Evolutionary conservation across 2,888 invertebrate genomes (phyloP).

Genomic region (Troides oblongomaculatus): DNA sequence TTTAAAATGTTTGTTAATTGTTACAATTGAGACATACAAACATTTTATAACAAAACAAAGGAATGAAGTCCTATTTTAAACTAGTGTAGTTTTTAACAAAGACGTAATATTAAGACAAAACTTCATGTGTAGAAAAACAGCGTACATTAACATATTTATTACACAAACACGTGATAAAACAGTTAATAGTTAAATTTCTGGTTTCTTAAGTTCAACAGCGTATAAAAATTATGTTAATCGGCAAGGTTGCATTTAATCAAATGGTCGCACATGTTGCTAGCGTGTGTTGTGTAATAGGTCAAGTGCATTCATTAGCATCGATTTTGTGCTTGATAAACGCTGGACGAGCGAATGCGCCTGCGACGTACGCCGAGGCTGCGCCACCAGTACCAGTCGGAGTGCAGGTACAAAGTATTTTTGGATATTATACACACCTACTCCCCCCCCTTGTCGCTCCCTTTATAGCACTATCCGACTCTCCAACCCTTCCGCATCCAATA

Average conservation of each 20-base stretch:
- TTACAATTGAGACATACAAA: no score
- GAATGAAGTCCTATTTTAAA: no score
- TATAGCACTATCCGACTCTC: no score
- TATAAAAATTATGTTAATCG: slow-evolving; percentile 2
- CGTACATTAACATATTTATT: neutral
- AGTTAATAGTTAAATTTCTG: neutral
- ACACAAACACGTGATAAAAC: neutral
- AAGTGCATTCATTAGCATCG: slow-evolving; percentile 38
- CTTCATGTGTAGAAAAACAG: no score
- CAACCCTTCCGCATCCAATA: no score
- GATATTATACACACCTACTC: neutral
- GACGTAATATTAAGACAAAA: no score
- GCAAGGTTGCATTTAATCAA: slow-evolving; percentile 1
- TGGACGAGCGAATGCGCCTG: slow-evolving; percentile 31
- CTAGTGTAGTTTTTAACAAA: no score
- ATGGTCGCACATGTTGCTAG: slow-evolving; percentile 23
- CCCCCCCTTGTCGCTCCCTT: no score
- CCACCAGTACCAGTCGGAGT: neutral
- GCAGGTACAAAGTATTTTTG: slow-evolving; percentile 7
- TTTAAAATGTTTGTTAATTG: no score
- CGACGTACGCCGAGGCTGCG: slow-evolving; percentile 17
- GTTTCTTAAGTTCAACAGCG: neutral
- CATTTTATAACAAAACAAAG: no score
- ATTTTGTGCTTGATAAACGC: slow-evolving; percentile 35
- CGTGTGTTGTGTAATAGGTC: slow-evolving; percentile 32